Base-by-base conservation (phyloP, 2,888 invertebrate species). In the Sinotaia quadrata region DNA sequence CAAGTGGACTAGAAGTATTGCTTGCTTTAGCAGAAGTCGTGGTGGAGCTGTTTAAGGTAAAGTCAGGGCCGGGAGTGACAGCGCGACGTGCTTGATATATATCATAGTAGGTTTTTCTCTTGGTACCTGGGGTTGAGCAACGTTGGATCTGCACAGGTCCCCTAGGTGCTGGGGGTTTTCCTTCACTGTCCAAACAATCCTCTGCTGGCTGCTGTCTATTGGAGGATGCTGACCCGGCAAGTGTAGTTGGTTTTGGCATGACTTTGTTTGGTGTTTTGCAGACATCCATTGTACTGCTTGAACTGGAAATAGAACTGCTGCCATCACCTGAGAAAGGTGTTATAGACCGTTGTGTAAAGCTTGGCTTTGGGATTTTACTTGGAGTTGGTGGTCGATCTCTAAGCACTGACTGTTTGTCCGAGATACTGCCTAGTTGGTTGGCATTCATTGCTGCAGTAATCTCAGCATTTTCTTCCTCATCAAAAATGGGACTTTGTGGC, bases 81-180 rank as follows among this genome's bases (percentile, higher is more conserved):
- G 81, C 77, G n/a, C 81, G 69, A 33, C 79, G 75, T 27, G 76
- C 71, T 29, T 76, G 72, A 67, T 76, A 81, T 29, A 81, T 76
- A 31, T 77, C 75, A 44, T 71, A 76, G 60, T 83, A 83, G 12
- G 79, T 74, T 65, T 73, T 75, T 44, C 71, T 63, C 12, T n/a
- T 57, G 57, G 31, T 21, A 8, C 12, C 47, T 29, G 49, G 31
- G 29, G 65, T 36, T 37, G 36, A 34, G 36, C 44, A 51, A 24
- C 33, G 51, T 10, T 37, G 49, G 37, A 57, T 49, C 29, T 56
- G 60, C 31, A 47, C 54, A 15, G 37, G 24, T 31, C 52, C 31
- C 29, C 60, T 51, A 5, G 67, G 60, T n/a, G 58, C 37, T 18
- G 27, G 18, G 33, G 57, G 59, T 15, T 61, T 51, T 33, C 34